Evolutionary conservation across 2,797 vertebrate genomes (phyloP).

Genomic region (Hemitrygon akajei): DNA sequence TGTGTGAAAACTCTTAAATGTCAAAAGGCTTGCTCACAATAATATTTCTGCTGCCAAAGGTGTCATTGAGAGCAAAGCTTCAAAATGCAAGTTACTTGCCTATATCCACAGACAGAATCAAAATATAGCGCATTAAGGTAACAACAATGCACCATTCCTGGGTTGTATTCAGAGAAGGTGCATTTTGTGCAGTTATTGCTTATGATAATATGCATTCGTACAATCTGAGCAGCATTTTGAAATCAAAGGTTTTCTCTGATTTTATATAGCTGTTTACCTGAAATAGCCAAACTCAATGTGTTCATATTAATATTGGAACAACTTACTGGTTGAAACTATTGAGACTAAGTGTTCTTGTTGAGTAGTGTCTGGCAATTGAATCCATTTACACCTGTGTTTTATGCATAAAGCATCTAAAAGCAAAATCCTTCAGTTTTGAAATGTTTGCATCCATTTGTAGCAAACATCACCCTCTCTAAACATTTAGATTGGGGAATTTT

Average conservation of each 20-base stretch:
- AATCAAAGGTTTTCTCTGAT: not conserved
- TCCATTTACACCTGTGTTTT: no score
- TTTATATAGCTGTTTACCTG: no score
- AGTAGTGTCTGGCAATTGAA: no score
- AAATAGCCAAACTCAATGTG: no score
- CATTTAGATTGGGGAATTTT: no score
- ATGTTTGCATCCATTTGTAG: no score
- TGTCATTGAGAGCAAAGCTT: not conserved
- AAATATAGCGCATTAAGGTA: not conserved
- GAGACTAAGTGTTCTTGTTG: no score
- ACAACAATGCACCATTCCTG: not conserved
- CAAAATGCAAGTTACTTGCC: not conserved
- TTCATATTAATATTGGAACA: no score
- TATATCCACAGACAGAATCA: not conserved
- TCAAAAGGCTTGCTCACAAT: not conserved
- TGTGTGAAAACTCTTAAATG: not conserved
- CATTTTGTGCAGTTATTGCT: not conserved
- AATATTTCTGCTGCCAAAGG: conserved; percentile 28
- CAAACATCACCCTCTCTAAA: no score
- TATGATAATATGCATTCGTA: not conserved
- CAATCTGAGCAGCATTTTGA: not conserved
- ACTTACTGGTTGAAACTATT: no score
- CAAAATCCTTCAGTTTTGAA: no score
- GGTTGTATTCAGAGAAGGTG: not conserved
- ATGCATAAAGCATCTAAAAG: no score